Base-by-base conservation (phyloP, 2,888 invertebrate species). In the Corythucha ciliata region DNA sequence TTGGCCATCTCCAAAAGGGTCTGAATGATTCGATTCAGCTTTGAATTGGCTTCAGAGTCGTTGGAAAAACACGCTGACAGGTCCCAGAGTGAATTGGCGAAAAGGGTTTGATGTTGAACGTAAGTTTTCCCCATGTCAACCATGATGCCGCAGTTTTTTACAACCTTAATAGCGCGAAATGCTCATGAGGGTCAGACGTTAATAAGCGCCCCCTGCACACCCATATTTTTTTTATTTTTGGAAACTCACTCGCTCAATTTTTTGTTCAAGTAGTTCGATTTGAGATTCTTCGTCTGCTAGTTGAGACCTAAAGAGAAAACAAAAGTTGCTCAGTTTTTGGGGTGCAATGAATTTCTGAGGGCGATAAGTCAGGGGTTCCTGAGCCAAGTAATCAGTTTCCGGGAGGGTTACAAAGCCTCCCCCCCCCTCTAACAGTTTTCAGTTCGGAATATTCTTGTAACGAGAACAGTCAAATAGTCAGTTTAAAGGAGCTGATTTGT, bases 101-200 rank as follows among this genome's bases (percentile, higher is more conserved):
- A 85, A 61, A 80, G 77, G 65, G 86, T 87, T 74, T 93, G 92
- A 68, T 92, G 86, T 67, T 80, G 83, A 65, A 91, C 83, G 74
- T 88, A 93, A 61, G 80, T 79, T 74, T 93, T 93, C 58, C 94
- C 94, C 56, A 85, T 78, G 63, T 94, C 93, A 59, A 92, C 81
- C 82, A 93, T 92, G 60, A 79, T 72, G 64, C 82, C 82, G 69
- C 93, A 91, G 63, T 85, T 78, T 72, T 92, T 92, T 51, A 94
- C 75, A 39, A 79, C 71, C 77, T 79, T 24, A 63, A 32, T 67
- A 68, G 50, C 53, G 51, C 56, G 58, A 32, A 33, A 56, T 45
- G 53, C 39, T 27, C 42, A 4, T 27, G 12, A 44, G 21, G 20
- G 12, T 18, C 2, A 10, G 18, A 47, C 20, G 14, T 20, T 27